Conservation (phyloP, 2,113 vertebrate species). For the Chionis minor region DNA sequence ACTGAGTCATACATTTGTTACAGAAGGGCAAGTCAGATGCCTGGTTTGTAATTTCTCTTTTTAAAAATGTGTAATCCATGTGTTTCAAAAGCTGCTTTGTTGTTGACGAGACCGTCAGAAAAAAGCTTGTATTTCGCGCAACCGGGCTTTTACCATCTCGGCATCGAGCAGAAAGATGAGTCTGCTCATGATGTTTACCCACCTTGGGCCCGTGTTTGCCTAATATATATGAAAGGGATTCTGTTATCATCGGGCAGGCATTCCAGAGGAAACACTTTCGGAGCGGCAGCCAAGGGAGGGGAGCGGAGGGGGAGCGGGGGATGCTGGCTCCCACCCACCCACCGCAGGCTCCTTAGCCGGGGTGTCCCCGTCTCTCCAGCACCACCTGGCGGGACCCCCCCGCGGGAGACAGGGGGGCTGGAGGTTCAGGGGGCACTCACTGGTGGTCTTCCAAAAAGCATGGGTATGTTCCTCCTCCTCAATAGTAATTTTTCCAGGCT, state of each 20-base stretch:
- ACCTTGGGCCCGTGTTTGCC: conserved; percentile 41
- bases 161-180: conserved; percentile 29
- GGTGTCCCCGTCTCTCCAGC: background rate
- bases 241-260: conserved; percentile 51
- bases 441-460: background rate
- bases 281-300: background rate
- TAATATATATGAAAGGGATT: conserved; percentile 33
- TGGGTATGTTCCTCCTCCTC: accelerated
- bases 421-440: accelerated
- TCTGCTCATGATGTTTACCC: conserved; percentile 49
- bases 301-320: background rate
- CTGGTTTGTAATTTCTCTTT: background rate
- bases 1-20: background rate
- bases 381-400: background rate
- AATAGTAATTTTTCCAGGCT: background rate
- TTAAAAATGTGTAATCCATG: background rate
- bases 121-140: background rate
- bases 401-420: accelerated
- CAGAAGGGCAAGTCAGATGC: conserved; percentile 9
- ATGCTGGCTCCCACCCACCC: background rate
- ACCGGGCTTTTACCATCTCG: background rate
- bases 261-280: conserved; percentile 37
- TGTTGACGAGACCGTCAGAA: background rate
- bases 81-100: conserved; percentile 55
- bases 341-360: no score